phyloP scores from a whole-genome alignment of 2,113 vertebrate genomes.

The Neotragus pygmaeus region DNA sequence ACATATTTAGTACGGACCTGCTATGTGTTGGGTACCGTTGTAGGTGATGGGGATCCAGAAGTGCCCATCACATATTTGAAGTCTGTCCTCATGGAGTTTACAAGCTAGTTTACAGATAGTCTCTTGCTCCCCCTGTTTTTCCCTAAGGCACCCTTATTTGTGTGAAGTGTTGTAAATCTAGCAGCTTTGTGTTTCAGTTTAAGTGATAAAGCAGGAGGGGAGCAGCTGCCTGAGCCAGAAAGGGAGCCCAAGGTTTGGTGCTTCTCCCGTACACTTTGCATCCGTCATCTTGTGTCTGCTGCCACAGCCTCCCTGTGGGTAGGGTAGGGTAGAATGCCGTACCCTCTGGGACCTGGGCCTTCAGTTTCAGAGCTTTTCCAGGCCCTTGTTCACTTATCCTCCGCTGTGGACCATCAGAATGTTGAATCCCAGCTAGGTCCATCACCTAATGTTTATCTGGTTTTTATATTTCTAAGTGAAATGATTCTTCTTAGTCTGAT shows the following conservation, averaged over 20 bases:
- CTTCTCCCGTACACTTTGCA: background rate
- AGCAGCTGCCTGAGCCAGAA: background rate
- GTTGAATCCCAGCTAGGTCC: background rate
- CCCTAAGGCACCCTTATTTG: background rate
- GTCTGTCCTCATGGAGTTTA: background rate
- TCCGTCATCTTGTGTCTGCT: too few relatives aligned
- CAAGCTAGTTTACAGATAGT: background rate
- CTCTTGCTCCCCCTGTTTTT: background rate
- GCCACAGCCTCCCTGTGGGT: background rate
- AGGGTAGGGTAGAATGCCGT: background rate
- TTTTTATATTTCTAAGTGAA: background rate
- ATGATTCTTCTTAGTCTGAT: background rate
- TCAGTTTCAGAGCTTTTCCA: background rate
- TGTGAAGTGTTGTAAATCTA: background rate
- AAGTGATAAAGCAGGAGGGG: background rate
- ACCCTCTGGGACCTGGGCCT: fast-evolving
- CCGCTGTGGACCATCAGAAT: background rate
- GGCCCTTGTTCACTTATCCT: background rate
- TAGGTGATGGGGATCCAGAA: background rate
- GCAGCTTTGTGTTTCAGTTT: background rate
- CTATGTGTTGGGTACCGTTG: fast-evolving
- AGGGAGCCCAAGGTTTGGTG: background rate
- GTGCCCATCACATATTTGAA: background rate
- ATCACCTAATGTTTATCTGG: background rate
- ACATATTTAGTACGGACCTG: background rate